Evolutionary conservation across 2,888 invertebrate genomes (phyloP).

Genomic region (Cephus pulcher): DNA sequence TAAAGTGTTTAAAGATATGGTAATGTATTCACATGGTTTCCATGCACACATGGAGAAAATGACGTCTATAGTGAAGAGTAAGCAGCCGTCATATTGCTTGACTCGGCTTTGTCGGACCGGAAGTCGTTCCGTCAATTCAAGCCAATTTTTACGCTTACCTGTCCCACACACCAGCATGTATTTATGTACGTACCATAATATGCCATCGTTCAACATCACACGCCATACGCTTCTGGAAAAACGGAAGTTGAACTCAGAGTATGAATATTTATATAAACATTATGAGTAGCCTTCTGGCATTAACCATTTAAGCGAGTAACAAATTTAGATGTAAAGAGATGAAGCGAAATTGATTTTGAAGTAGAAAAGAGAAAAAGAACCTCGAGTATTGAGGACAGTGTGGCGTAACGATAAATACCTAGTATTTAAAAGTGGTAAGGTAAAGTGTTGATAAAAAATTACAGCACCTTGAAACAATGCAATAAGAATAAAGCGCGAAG

Average conservation of each 20-base stretch:
- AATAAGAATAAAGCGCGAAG: background rate
- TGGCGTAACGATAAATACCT: background rate
- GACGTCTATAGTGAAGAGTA: background rate
- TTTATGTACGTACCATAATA: background rate
- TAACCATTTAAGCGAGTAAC: background rate
- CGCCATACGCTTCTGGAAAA: conserved; percentile 3
- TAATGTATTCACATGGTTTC: background rate
- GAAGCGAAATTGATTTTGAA: background rate
- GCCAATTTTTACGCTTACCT: conserved; percentile 37
- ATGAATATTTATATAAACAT: background rate
- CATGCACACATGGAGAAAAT: background rate
- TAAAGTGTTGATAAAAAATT: background rate
- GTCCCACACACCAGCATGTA: conserved; percentile 5
- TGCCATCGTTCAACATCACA: background rate
- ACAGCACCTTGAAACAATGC: background rate
- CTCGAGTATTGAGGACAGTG: background rate
- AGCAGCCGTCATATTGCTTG: conserved; percentile 23
- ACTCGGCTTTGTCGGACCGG: conserved; percentile 24
- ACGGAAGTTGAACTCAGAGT: conserved; percentile 21
- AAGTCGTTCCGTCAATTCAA: conserved; percentile 34
- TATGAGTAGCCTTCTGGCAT: background rate
- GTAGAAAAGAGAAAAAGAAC: too few relatives aligned
- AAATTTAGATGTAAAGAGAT: too few relatives aligned
- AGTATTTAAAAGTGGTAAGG: background rate
- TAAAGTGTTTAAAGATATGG: conserved; percentile 5